Percentiles rank a stretch among this genome's conserved stretches.
These are phyloP conservation scores for Heliornis fulica DNA, from an alignment of 2,113 vertebrate species.

Conservation along the genomic window DNA sequence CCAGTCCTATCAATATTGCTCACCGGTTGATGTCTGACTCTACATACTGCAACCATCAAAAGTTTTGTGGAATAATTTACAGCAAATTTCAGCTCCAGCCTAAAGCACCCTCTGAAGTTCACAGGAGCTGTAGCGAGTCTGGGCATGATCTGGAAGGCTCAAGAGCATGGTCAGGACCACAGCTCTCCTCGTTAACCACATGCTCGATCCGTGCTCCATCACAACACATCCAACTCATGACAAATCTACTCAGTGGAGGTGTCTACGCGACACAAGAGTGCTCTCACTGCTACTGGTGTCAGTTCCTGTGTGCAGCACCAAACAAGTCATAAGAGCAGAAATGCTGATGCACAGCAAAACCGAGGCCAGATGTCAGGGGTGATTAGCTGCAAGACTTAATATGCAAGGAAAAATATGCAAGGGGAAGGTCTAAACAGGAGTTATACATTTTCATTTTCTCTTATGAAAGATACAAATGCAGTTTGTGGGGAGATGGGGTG, in stretches of 20 bases:
- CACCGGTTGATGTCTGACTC: no score
- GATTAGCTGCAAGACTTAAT: neutral
- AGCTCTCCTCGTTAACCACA: neutral
- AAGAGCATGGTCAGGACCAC: neutral
- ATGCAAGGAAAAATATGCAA: neutral
- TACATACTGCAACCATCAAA: neutral
- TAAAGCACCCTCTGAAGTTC: neutral
- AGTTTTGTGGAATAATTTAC: neutral
- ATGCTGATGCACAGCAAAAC: neutral
- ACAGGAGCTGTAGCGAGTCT: neutral
- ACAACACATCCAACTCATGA: neutral
- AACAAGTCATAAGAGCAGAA: neutral
- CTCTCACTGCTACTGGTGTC: fast-evolving
- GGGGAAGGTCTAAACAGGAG: neutral
- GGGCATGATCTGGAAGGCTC: neutral
- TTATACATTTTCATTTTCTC: neutral
- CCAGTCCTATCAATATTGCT: neutral
- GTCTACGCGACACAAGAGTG: fast-evolving
- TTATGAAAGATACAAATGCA: neutral
- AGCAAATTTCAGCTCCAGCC: neutral
- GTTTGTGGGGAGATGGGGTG: neutral
- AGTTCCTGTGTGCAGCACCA: neutral
- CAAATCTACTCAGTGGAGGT: fast-evolving
- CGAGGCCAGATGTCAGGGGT: fast-evolving
- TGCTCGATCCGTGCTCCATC: neutral